Percentiles rank a stretch among this genome's conserved stretches.
Conservation (phyloP, 2,113 vertebrate species). For the Caretta caretta region DNA sequence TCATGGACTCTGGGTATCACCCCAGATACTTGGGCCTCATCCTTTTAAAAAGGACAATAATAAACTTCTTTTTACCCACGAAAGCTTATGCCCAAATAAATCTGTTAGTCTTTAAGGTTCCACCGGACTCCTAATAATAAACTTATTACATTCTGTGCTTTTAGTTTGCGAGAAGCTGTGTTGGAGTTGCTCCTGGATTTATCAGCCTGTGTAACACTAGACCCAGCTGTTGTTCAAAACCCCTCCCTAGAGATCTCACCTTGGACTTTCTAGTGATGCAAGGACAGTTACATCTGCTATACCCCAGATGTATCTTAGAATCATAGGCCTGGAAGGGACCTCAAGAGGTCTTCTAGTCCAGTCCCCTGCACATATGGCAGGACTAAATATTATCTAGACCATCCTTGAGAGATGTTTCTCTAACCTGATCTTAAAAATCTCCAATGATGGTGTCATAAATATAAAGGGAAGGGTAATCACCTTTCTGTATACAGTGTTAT, state of each 20-base stretch:
- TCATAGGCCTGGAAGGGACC: too few relatives aligned
- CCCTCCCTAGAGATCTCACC: neutral
- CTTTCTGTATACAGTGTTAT: too few relatives aligned
- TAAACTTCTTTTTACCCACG: rapidly evolving
- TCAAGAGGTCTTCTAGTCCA: too few relatives aligned
- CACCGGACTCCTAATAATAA: neutral
- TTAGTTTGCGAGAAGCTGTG: rapidly evolving
- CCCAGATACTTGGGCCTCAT: neutral
- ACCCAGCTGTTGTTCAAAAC: neutral
- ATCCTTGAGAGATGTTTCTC: too few relatives aligned
- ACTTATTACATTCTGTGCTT: rapidly evolving
- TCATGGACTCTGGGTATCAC: neutral
- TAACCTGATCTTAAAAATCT: too few relatives aligned
- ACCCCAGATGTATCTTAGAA: neutral
- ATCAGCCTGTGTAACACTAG: neutral
- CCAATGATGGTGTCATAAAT: too few relatives aligned
- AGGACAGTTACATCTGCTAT: neutral
- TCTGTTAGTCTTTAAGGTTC: too few relatives aligned
- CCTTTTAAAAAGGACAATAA: neutral
- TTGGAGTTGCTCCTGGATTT: neutral
- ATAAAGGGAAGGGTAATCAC: too few relatives aligned
- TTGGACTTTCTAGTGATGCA: neutral
- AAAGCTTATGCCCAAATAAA: too few relatives aligned
- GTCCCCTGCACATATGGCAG: too few relatives aligned
- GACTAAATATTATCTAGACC: too few relatives aligned